These are phyloP conservation scores for Phrynosoma blainvillii DNA, from an alignment of 2,113 vertebrate species.

Conservation along the genomic window DNA sequence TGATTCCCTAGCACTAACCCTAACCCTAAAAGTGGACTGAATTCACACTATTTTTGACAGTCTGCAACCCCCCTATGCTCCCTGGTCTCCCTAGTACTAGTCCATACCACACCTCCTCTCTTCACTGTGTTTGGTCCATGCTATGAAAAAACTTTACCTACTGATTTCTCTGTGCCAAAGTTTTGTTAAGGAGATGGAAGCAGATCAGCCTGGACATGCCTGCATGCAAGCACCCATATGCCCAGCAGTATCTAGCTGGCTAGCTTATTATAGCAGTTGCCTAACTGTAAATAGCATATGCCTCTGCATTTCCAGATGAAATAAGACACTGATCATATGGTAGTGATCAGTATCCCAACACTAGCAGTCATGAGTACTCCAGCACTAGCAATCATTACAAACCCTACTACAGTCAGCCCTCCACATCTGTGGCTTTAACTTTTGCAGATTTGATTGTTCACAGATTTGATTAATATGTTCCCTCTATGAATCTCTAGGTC, in stretches of 20 bases:
- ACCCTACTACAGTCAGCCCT: background rate
- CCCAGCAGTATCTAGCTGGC: too few species aligned
- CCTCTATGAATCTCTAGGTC: too few species aligned
- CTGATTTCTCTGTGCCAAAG: background rate
- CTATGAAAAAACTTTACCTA: background rate
- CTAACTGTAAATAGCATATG: background rate
- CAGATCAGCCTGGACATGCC: background rate
- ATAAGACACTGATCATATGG: background rate
- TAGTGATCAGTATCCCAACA: background rate
- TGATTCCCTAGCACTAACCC: too few species aligned
- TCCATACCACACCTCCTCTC: background rate
- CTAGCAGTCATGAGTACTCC: background rate
- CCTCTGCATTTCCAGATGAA: background rate
- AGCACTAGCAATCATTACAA: background rate
- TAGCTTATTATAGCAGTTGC: too few species aligned
- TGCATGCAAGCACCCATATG: too few species aligned
- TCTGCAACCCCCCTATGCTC: too few species aligned
- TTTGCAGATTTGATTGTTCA: too few species aligned
- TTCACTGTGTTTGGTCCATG: background rate
- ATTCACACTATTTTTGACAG: too few species aligned
- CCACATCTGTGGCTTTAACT: too few species aligned
- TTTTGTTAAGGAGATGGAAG: background rate
- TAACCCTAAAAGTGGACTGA: too few species aligned
- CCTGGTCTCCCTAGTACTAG: background rate
- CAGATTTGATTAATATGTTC: too few species aligned